Evolutionary conservation across 1,140 invertebrate genomes (phyloP), one percentile per base, ranked within the genome.

Genomic region (Drosophila parvula): DNA sequence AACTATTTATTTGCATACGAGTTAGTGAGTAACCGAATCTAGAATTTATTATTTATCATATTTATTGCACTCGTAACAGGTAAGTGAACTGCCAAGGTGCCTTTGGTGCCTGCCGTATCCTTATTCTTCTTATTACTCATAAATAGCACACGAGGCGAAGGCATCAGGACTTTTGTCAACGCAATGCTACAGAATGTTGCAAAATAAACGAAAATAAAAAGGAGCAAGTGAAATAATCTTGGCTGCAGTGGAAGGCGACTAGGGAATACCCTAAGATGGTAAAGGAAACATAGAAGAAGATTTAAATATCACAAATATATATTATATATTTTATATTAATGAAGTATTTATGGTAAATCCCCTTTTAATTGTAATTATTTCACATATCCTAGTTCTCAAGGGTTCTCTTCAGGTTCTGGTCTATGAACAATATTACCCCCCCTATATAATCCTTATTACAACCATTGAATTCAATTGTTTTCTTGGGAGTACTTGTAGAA

Each of bases 121-220:
- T 67, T 55, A 38, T 38, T 34, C 64, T 77, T 64, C 64, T 77
- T 64, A 69, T 84, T 55, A 74, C 69, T 76, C 78, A 86, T 76
- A 86, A 86, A 86, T 88, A 69, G 67, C 78, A 69, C 50, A 64
- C 65, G 44, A 67, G 61, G 44, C 38, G 55, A 77, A 56, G 55
- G 51, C 43, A 78, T 64, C 65, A 78, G 45, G 76, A 78, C 81
- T 86, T 77, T 81, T 85, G 82, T 86, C 82, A 86, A 76, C 59
- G 82, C 79, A 61, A 64, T 74, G 44, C 64, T 34, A 43, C 67
- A 74, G 70, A 78, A 81, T 57, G 64, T 55, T 55, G 62, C 45
- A 53, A 68, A 67, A 80, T 60, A 71, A 83, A 60, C 56, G 68
- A 70, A 71, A 71, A 71, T 70, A 71, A 53, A 36, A 70, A 27